Evolutionary conservation across 2,888 invertebrate genomes (phyloP).

Genomic region (Drosophila tripunctata): DNA sequence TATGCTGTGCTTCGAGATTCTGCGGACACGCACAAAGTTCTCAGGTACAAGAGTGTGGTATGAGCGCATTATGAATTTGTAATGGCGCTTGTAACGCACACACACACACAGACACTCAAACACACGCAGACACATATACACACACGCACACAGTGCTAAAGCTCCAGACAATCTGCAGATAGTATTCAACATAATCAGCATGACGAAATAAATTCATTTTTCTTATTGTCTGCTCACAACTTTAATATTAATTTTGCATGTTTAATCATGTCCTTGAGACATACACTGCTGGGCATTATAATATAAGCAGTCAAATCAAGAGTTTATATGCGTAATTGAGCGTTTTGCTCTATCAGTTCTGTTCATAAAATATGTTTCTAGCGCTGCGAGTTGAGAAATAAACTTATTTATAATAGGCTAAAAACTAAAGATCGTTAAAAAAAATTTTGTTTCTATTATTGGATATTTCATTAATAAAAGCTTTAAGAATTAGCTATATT

Average conservation of each 20-base stretch:
- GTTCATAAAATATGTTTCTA: neutral
- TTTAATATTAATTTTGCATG: constrained; percentile 11
- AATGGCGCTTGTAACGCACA: constrained; percentile 51
- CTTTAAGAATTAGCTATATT: no score
- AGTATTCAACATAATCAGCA: constrained; percentile 39
- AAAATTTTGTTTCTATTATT: no score
- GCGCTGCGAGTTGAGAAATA: neutral
- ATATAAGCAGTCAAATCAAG: neutral
- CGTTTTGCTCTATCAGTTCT: no score
- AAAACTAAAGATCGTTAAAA: no score
- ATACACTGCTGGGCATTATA: no score
- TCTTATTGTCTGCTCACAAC: constrained; percentile 22
- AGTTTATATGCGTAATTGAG: neutral
- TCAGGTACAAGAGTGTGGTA: constrained; percentile 2
- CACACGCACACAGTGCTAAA: neutral
- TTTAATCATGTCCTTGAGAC: constrained; percentile 11
- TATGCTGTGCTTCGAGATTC: constrained; percentile 21
- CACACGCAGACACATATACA: neutral
- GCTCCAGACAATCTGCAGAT: constrained; percentile 40
- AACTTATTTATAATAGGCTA: neutral
- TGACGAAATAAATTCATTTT: constrained; percentile 43
- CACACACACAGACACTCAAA: neutral
- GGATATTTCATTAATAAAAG: no score
- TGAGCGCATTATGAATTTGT: constrained; percentile 64
- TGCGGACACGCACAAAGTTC: constrained; percentile 9